Conservation (phyloP, 2,113 vertebrate species). For the Alosa alosa region DNA sequence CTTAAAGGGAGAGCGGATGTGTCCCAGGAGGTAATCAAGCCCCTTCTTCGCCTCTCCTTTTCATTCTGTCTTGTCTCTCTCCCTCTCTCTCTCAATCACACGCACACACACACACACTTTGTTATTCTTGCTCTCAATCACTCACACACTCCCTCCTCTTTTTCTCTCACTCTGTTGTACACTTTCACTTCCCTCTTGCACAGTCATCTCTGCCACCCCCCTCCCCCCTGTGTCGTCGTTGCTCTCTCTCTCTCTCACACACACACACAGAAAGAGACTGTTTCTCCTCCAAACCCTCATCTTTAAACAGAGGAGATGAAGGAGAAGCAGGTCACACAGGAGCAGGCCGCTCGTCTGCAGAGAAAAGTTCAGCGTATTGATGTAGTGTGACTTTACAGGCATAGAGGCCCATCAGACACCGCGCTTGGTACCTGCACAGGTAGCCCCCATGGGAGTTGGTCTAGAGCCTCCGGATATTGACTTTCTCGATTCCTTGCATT, state of each 20-base stretch:
- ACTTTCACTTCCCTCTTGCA: background rate
- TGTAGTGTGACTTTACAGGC: conserved; percentile 60
- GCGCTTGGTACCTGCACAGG: conserved; percentile 59
- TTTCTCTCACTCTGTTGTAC: conserved; percentile 32
- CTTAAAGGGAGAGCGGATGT: conserved; percentile 54
- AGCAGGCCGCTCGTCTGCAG: conserved; percentile 61
- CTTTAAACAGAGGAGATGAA: conserved; percentile 69
- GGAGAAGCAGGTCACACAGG: conserved; percentile 58
- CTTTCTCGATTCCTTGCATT: conserved; percentile 27
- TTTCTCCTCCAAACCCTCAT: conserved; percentile 18
- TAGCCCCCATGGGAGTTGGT: conserved; percentile 50
- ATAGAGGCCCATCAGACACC: conserved; percentile 49
- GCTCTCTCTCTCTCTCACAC: background rate
- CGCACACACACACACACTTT: background rate
- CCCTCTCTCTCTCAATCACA: conserved; percentile 18
- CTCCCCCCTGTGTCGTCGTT: background rate
- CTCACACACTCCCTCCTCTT: conserved; percentile 41
- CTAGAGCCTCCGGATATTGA: conserved; percentile 49
- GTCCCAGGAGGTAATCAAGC: conserved; percentile 67
- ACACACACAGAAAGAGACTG: background rate
- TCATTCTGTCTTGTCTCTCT: conserved; percentile 39
- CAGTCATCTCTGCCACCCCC: background rate
- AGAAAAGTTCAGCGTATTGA: conserved; percentile 64
- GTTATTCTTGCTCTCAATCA: background rate
- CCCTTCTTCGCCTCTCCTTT: conserved; percentile 27